Base-by-base conservation (phyloP, 2,888 invertebrate genomes). In the Imbricaverruca yamaguchii region DNA sequence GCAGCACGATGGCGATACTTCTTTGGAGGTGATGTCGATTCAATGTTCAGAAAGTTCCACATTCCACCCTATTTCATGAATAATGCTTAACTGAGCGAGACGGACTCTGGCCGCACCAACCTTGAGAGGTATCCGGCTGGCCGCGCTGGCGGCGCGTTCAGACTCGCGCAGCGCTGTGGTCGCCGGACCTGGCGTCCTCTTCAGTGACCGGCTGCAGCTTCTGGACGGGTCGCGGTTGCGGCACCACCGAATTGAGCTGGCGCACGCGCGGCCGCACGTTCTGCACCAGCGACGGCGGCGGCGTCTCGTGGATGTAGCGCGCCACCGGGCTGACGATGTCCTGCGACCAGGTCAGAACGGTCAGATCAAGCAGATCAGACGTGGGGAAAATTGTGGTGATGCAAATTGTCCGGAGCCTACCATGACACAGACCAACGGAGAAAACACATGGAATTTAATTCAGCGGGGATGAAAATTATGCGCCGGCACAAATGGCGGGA, bases 181-280 rank as follows among this genome's bases (percentile, higher is more conserved):
- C 87, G 90, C 92, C 83, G 95, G 95, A 88, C 92, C 92, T 84
- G 98, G 98, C 87, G 93, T 96, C 74, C 90, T 93, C 82, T 91
- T 97, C 23, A 89, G 89, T 83, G 90, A 91, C 85, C 89, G 90
- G 59, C 87, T 89, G 86, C 88, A 87, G 55, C 89, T 90, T 81
- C 94, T 88, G 88, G 86, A 88, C 80, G 80, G 83, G 84, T 81
- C 74, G 74, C 74, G 74, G 53, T 21, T 7, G 74, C 21, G 74
- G 74, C 53, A 55, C 74, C 74, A 55, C 53, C 15, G 8, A 13
- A 10, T 74, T 53, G 10, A 74, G 21, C 74, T n/a, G 12, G 10
- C 74, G 74, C 21, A 12, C 18, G 9, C 21, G 53, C 21, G 74
- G 74, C 8, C 74, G 74, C 74, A 74, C 18, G 74, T 74, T 74